Evolutionary conservation across 2,888 invertebrate species (phyloP), one percentile per base, ranked within the genome.

Genomic region (Caenorhabditis plicata): DNA sequence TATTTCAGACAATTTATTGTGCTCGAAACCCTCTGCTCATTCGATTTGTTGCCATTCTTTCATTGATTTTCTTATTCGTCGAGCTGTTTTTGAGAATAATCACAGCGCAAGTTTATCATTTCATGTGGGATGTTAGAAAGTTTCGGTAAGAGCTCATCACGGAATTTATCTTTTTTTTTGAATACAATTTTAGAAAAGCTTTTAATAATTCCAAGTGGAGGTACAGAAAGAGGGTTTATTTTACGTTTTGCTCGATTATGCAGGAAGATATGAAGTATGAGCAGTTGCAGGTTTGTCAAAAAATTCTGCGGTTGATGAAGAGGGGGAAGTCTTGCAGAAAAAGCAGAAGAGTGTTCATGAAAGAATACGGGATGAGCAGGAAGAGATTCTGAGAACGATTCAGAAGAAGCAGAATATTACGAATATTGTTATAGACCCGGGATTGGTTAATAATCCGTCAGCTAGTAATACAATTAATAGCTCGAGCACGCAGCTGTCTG

Each of bases 191-290:
- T 48, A 76, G 78, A 62, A 54, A 66, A 40, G 73, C 77, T 9
- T 54, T 78, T 33, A 62, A 71, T 66, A 79, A 78, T 45, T 75
- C 73, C 1, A 63, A 69, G 40, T 78, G 78, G 78, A 48, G 78
- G 31, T 78, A 78, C 55, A 60, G 77, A 5, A 80, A 79, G 57
- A 60, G 78, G n/a, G 74, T 80, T 15, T 75, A 77, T 55, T 79
- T 79, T 54, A 74, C 78, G 15, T 79, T 74, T 57, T 79, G 79
- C 54, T 80, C 79, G 41, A 73, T 79, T 41, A 56, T 54, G 47
- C 63, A 70, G 26, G 69, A 69, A 46, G 68, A 61, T n/a, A 48
- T 68, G 32, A 70, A 68, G 29, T 48, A 55, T 9, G 65, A 65
- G 22, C 41, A 60, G 43, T 23, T 61, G 9, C 43, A 66, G 38